Percentiles rank a stretch among this genome's conserved stretches.
phyloP scores from a whole-genome alignment of 53 echinoderm and acorn worm species.

The Paracentrotus lividus region DNA sequence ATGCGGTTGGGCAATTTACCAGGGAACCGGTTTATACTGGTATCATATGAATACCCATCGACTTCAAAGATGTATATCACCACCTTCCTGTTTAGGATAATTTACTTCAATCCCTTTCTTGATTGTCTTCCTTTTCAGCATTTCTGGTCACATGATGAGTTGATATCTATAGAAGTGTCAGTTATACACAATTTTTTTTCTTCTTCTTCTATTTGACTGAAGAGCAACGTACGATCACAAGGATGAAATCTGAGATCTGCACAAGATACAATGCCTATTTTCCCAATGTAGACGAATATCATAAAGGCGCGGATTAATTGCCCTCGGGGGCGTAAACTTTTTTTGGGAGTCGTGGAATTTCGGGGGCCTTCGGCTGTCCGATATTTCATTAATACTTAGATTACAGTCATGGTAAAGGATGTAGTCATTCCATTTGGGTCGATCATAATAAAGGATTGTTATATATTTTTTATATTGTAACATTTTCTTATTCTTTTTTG shows the following conservation, averaged over 20 bases:
- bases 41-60: background rate
- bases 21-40: conserved; percentile 16
- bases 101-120: background rate
- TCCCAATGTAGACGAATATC: too few relatives aligned
- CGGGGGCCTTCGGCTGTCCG: too few relatives aligned
- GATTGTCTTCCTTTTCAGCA: conserved; percentile 18
- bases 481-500: too few relatives aligned
- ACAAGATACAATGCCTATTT: background rate
- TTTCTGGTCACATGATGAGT: conserved; percentile 7
- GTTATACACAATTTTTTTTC: background rate
- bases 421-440: too few relatives aligned
- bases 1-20: background rate
- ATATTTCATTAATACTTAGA: too few relatives aligned
- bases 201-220: background rate
- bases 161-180: conserved; percentile 3
- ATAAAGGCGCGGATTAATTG: too few relatives aligned
- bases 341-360: too few relatives aligned
- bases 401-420: too few relatives aligned
- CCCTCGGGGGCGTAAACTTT: too few relatives aligned
- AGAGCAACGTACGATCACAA: conserved; percentile 39
- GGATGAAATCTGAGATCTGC: background rate
- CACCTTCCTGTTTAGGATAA: conserved; percentile 25
- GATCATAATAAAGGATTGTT: too few relatives aligned
- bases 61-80: conserved; percentile 15
- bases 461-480: too few relatives aligned